Percentiles rank a stretch among this genome's conserved stretches.
These are phyloP conservation scores for Sturnus vulgaris DNA, from an alignment of 2,113 vertebrate species.

Conservation along the genomic window DNA sequence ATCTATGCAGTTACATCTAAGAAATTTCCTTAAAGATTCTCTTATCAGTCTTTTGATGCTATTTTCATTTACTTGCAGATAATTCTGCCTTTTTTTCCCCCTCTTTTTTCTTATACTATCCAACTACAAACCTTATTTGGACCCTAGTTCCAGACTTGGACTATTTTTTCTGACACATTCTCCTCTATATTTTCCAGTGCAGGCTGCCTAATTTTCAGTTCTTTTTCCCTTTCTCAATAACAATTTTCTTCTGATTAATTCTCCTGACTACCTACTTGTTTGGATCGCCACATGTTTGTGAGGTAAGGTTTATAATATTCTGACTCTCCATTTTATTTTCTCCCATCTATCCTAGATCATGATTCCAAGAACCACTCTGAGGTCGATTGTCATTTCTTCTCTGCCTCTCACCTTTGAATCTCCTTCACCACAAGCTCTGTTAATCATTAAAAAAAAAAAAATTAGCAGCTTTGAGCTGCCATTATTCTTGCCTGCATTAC, in stretches of 20 bases:
- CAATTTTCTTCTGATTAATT: neutral
- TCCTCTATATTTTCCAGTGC: neutral
- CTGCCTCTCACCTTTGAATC: neutral
- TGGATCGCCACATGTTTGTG: neutral
- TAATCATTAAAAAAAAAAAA: neutral
- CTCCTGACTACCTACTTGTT: neutral
- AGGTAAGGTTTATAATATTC: neutral
- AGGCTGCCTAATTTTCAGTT: neutral
- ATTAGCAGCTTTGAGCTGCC: neutral
- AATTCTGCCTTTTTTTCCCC: neutral
- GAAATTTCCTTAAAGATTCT: neutral
- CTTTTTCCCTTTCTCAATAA: neutral
- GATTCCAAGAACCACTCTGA: neutral
- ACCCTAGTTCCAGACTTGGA: neutral
- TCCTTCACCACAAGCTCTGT: neutral
- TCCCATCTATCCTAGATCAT: neutral
- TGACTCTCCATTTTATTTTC: neutral
- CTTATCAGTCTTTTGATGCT: neutral
- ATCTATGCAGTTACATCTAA: neutral
- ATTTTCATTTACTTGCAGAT: neutral
- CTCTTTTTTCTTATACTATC: neutral
- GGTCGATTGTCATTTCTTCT: neutral
- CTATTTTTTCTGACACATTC: fast-evolving
- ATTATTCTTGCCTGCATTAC: neutral
- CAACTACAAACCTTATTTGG: neutral